phyloP scores from a whole-genome alignment of 2,797 vertebrate species.

The Salarias fasciatus region DNA sequence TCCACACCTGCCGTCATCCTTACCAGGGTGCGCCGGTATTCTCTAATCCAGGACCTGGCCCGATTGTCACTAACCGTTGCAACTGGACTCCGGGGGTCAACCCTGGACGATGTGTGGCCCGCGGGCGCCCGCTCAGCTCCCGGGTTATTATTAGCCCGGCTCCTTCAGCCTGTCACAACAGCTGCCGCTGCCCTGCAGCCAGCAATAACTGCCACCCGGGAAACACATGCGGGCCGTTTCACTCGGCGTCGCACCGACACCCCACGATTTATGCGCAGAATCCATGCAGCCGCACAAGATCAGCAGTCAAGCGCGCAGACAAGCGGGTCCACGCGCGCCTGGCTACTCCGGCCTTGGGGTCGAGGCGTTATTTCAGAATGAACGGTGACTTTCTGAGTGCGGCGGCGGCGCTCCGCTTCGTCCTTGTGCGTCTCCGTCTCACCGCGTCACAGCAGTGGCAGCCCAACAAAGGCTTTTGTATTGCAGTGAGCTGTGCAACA shows the following conservation, averaged over 20 bases:
- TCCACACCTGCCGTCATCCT: conserved; percentile 34
- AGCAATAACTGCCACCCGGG: conserved; percentile 52
- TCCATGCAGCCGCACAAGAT: conserved; percentile 32
- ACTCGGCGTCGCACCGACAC: conserved; percentile 12
- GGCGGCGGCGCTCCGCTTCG: conserved; percentile 69
- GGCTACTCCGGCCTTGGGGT: conserved; percentile 41
- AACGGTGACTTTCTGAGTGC: conserved; percentile 56
- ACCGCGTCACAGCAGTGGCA: conserved; percentile 67
- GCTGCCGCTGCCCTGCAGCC: conserved; percentile 67
- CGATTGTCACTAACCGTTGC: conserved; percentile 59
- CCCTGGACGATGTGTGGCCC: conserved; percentile 45
- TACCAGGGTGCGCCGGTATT: conserved; percentile 36
- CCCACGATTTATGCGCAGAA: conserved; percentile 34
- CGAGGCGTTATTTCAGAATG: conserved; percentile 42
- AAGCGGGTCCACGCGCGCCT: conserved; percentile 38
- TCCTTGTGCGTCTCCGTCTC: conserved; percentile 68
- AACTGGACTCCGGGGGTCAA: conserved; percentile 65
- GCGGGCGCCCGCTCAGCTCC: conserved; percentile 46
- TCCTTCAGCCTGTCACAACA: conserved; percentile 58
- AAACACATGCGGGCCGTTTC: conserved; percentile 52
- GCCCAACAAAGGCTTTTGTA: conserved; percentile 73
- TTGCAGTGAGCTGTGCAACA: conserved; percentile 56
- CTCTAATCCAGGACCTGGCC: conserved; percentile 58
- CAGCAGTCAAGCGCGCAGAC: conserved; percentile 21
- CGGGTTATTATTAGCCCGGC: conserved; percentile 74